A percentile compares a stretch with the other conserved stretches of the same genome.
Conservation (phyloP, 1,140 invertebrate species). For the Aphidius ervi region DNA sequence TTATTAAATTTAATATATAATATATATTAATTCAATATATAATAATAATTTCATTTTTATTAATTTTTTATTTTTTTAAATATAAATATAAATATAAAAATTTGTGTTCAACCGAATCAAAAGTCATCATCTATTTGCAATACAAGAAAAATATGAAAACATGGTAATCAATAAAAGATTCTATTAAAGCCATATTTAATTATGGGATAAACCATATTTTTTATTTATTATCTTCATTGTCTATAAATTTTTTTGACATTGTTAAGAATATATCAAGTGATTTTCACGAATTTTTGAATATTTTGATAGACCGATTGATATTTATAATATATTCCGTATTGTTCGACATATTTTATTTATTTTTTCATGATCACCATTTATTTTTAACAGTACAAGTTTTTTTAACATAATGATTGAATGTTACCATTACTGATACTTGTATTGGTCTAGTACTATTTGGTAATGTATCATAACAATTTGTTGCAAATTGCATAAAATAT, state of each 20-base stretch:
- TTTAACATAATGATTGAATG: slow-evolving; percentile 66
- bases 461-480: slow-evolving; percentile 65
- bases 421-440: slow-evolving; percentile 69
- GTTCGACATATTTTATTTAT: slow-evolving; percentile 44
- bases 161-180: too few species aligned
- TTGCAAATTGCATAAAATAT: slow-evolving; percentile 67
- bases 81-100: too few species aligned
- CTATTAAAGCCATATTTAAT: too few species aligned
- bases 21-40: too few species aligned
- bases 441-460: slow-evolving; percentile 68
- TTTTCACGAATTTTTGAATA: slow-evolving; percentile 73
- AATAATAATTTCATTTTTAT: too few species aligned
- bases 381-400: slow-evolving; percentile 58
- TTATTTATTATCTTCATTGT: slow-evolving; percentile 46
- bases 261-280: slow-evolving; percentile 70
- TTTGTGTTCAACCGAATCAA: too few species aligned
- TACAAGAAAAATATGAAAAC: too few species aligned
- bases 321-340: slow-evolving; percentile 57
- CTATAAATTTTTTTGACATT: slow-evolving; percentile 64
- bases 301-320: slow-evolving; percentile 66
- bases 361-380: slow-evolving; percentile 41
- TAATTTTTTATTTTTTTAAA: too few species aligned
- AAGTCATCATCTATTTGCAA: too few species aligned
- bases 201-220: too few species aligned
- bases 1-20: too few species aligned